Conservation (phyloP, 2,113 vertebrate genomes). For the Trichomycterus rosablanca region DNA sequence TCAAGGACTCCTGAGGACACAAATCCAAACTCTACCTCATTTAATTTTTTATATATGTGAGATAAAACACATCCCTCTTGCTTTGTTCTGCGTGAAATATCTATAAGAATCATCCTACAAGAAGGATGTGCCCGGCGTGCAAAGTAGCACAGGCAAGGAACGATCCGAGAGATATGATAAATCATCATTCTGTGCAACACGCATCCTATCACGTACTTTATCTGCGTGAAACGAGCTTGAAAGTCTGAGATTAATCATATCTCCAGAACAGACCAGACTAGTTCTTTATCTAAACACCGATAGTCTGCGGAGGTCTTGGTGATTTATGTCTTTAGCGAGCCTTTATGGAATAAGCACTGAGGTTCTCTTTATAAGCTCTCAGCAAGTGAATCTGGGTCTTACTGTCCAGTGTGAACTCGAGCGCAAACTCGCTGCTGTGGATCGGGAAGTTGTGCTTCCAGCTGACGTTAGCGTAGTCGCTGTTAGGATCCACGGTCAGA, state of each 20-base stretch:
- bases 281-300: not conserved
- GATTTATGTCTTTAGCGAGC: slow-evolving; percentile 35
- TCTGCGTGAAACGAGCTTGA: no score
- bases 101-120: slow-evolving; percentile 4
- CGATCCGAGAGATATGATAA: slow-evolving; percentile 22
- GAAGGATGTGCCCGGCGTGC: slow-evolving; percentile 17
- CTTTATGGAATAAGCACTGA: not conserved
- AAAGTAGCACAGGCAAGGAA: no score
- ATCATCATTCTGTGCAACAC: slow-evolving; percentile 20
- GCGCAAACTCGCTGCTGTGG: slow-evolving; percentile 88
- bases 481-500: slow-evolving; percentile 92
- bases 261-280: not conserved
- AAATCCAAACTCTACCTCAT: slow-evolving; percentile 26
- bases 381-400: slow-evolving; percentile 69
- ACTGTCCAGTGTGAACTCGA: slow-evolving; percentile 96
- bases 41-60: no score
- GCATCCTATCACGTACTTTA: slow-evolving; percentile 2
- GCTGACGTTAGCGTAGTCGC: slow-evolving; percentile 96
- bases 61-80: slow-evolving; percentile 10
- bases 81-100: no score
- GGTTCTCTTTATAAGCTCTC: slow-evolving; percentile 45
- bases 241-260: not conserved
- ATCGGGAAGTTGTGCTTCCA: slow-evolving; percentile 93
- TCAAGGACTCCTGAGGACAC: slow-evolving; percentile 39
- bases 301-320: not conserved